Base-by-base conservation (phyloP, 1,140 invertebrate species). In the Zaprionus gabonicus region DNA sequence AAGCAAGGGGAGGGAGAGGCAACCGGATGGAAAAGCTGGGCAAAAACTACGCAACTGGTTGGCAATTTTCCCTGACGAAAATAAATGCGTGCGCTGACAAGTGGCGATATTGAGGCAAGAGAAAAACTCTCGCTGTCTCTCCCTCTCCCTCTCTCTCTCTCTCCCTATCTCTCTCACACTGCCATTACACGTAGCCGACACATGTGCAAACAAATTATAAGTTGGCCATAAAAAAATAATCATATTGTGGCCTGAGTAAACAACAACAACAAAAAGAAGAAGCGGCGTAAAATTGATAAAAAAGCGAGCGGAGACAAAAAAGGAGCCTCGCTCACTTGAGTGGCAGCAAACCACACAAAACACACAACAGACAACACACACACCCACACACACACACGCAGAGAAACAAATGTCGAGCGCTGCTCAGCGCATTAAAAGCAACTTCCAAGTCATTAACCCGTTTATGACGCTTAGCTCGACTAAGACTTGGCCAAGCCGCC, bases 361-460 rank as follows among this genome's bases (percentile, higher is more conserved):
- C 25, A 66, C 28, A 28, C 66, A 49, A 31, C 56, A 65, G 49
- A 34, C 31, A 34, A 51, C 36, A 64, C n/a, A 20, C 31, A 9
- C 36, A 62, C n/a, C n/a, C 58, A 70, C 0, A 44, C 55, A 70
- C 34, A 17, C 36, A 56, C 53, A 64, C 69, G 17, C 20, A 69
- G 44, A 56, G 38, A 34, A 65, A 74, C 69, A 80, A 63, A 66
- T 71, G 70, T 62, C n/a, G 57, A 64, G 72, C 71, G 69, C 74
- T 86, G 75, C 71, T 80, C 64, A 62, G 66, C 71, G 81, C 87
- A 90, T 88, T 90, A 84, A 90, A 84, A 76, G 81, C 75, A 88
- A 90, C 84, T 88, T 90, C 85, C 85, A 85, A 90, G 85, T 90
- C 85, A 90, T 90, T 90, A 90, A 90, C 85, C 85, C 85, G 85